These are phyloP conservation scores for Trachelus troglodyta DNA, from an alignment of 2,888 invertebrate species.

Conservation along the genomic window DNA sequence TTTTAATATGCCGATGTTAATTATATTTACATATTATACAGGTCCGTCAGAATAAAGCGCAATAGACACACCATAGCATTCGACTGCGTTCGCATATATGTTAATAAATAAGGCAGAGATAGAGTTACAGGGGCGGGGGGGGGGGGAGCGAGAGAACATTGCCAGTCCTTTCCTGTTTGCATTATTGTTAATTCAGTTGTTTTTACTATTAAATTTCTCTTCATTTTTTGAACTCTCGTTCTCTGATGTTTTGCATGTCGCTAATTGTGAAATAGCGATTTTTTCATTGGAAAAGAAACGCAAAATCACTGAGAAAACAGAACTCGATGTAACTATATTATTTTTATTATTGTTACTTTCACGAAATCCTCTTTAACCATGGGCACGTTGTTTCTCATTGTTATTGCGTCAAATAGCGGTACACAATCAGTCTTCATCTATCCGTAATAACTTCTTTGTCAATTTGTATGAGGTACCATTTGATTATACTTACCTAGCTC, in stretches of 20 bases:
- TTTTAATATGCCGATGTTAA: conserved; percentile 48
- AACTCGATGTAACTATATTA: background rate
- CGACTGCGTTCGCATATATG: conserved; percentile 30
- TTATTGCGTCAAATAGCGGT: background rate
- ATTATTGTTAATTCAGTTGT: too few species aligned
- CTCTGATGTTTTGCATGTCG: too few species aligned
- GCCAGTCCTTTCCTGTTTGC: too few species aligned
- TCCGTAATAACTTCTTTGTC: background rate
- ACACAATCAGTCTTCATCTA: background rate
- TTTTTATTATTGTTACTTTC: background rate
- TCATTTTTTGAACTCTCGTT: too few species aligned
- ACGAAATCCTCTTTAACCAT: background rate
- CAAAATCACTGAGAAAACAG: background rate
- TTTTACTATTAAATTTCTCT: too few species aligned
- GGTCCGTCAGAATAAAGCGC: conserved; percentile 18
- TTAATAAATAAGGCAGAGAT: background rate
- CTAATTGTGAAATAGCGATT: background rate
- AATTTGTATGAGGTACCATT: conserved; percentile 21
- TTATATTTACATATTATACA: conserved; percentile 34
- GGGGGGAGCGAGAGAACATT: too few species aligned
- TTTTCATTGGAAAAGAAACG: background rate
- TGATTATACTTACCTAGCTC: conserved; percentile 36
- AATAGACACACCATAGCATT: conserved; percentile 8
- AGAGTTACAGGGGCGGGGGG: too few species aligned
- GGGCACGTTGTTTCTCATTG: background rate